A percentile compares a stretch with the other conserved stretches of the same genome.
Conservation (phyloP, 2,888 invertebrate genomes). For the Zygaena filipendulae region DNA sequence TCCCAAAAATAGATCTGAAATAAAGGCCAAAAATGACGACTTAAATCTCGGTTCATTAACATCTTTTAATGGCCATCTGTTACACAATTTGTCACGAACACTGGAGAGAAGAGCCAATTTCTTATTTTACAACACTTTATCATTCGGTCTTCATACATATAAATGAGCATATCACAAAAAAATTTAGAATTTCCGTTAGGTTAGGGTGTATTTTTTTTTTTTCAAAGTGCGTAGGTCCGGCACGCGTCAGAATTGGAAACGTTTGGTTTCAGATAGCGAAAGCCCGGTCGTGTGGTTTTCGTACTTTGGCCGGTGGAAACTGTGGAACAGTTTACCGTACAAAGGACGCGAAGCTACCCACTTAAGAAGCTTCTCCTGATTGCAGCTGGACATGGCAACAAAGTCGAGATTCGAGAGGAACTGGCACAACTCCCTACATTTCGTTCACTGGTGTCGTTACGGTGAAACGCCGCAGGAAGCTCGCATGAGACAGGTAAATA, state of each 20-base stretch:
- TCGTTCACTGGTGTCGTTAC: constrained; percentile 78
- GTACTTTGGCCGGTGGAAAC: constrained; percentile 49
- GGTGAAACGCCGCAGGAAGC: constrained; percentile 75
- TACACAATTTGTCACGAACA: no score
- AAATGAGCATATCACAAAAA: no score
- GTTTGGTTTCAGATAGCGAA: constrained; percentile 65
- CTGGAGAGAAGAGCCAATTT: no score
- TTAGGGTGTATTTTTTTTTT: no score
- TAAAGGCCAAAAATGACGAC: no score
- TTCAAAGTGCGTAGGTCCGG: no score
- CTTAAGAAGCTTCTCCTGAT: constrained; percentile 68
- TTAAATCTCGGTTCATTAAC: no score
- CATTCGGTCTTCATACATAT: no score
- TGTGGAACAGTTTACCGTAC: constrained; percentile 30
- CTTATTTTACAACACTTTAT: no score
- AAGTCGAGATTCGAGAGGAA: constrained; percentile 70
- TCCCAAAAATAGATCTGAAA: no score
- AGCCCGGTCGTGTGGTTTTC: constrained; percentile 55
- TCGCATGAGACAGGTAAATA: constrained; percentile 75
- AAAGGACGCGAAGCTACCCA: constrained; percentile 33
- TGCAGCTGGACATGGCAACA: constrained; percentile 68
- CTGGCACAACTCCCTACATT: constrained; percentile 76
- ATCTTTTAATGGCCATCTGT: no score
- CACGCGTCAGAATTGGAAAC: constrained; percentile 66
- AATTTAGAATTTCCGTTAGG: no score